These are phyloP conservation scores for Halichoeres trimaculatus DNA, from an alignment of 2,113 vertebrate species.

Conservation along the genomic window DNA sequence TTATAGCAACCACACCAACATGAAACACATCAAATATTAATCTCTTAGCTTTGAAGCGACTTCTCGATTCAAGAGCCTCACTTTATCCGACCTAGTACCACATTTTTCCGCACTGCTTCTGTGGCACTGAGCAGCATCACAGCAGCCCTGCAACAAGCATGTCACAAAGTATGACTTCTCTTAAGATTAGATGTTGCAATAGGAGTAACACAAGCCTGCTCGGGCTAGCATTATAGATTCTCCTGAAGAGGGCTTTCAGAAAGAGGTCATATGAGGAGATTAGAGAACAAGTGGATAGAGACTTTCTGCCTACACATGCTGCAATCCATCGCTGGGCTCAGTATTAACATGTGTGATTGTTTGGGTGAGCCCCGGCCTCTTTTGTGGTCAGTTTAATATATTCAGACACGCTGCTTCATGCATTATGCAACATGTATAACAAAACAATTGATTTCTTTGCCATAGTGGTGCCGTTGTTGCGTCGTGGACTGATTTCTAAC, in stretches of 20 bases:
- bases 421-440: slow-evolving; percentile 66
- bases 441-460: slow-evolving; percentile 57
- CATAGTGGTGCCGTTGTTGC: slow-evolving; percentile 10
- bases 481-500: slow-evolving; percentile 32
- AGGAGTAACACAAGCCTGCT: slow-evolving; percentile 13
- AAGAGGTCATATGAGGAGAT: slow-evolving; percentile 67
- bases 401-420: slow-evolving; percentile 57
- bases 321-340: slow-evolving; percentile 6
- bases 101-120: neutral
- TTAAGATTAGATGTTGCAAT: slow-evolving; percentile 11
- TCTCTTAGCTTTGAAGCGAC: too few species aligned
- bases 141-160: slow-evolving; percentile 26
- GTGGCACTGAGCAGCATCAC: slow-evolving; percentile 10
- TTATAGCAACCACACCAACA: slow-evolving; percentile 7
- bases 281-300: slow-evolving; percentile 36
- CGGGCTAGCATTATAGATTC: neutral
- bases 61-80: neutral
- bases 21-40: slow-evolving; percentile 35
- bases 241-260: slow-evolving; percentile 35
- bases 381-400: slow-evolving; percentile 55
- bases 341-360: slow-evolving; percentile 53
- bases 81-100: neutral
- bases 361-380: slow-evolving; percentile 44
- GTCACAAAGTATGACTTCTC: slow-evolving; percentile 1
- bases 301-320: slow-evolving; percentile 34